These are phyloP conservation scores for Galagoides demidoff DNA, from an alignment of 2,797 vertebrate species.

Conservation along the genomic window DNA sequence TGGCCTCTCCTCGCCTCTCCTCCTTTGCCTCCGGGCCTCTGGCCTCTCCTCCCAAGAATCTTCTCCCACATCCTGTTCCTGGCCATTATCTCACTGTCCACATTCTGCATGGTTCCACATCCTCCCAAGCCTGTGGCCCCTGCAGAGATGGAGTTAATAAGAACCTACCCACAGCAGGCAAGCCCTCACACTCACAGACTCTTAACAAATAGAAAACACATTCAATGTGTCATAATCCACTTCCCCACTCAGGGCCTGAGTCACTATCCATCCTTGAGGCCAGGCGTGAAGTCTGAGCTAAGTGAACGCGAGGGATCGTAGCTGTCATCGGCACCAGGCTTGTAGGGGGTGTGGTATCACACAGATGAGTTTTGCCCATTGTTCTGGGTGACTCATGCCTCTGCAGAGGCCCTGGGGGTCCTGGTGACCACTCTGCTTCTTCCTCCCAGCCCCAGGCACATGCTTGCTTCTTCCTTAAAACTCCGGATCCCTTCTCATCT, in stretches of 20 bases:
- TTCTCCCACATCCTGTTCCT: neutral
- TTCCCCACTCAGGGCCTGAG: neutral
- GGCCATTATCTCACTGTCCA: neutral
- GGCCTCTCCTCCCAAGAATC: neutral
- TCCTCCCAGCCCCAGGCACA: neutral
- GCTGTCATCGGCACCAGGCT: fast-evolving
- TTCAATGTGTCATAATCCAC: too few species aligned
- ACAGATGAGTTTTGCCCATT: neutral
- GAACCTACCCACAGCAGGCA: neutral
- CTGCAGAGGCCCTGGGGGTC: neutral
- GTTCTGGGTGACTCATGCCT: neutral
- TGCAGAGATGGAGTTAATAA: neutral
- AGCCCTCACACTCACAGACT: too few species aligned
- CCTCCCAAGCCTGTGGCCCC: neutral
- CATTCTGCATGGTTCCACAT: neutral
- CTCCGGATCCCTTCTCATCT: neutral
- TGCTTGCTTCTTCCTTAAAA: neutral
- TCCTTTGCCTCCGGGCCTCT: neutral
- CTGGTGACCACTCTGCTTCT: neutral
- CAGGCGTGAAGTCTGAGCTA: neutral
- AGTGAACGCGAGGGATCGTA: neutral
- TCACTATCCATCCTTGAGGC: neutral
- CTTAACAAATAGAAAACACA: neutral
- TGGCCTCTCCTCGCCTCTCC: neutral
- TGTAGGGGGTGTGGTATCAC: neutral